Percentiles rank a stretch among this genome's conserved stretches.
phyloP scores from a whole-genome alignment of 2,888 invertebrate genomes.

The Nomada hirtipes region DNA sequence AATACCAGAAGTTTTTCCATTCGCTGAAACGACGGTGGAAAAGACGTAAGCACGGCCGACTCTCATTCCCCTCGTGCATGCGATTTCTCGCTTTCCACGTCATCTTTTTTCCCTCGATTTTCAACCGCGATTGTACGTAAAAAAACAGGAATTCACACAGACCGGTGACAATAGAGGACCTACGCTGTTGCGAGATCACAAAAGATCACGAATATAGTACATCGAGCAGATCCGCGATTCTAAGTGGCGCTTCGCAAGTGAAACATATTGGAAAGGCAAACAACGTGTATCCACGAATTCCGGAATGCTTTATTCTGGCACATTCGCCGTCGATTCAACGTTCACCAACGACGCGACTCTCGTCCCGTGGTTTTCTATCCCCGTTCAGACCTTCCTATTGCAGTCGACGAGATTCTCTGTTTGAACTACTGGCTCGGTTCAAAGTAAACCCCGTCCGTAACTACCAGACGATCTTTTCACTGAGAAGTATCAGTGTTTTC shows the following conservation, averaged over 20 bases:
- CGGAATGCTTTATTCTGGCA: slow-evolving; percentile 38
- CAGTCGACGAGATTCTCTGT: slow-evolving; percentile 32
- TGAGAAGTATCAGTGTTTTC: not conserved
- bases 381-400: slow-evolving; percentile 37
- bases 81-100: not conserved
- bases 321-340: slow-evolving; percentile 33
- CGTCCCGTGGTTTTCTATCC: slow-evolving; percentile 38
- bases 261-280: slow-evolving; percentile 52
- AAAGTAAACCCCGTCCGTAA: slow-evolving; percentile 1
- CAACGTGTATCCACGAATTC: slow-evolving; percentile 49
- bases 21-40: slow-evolving; percentile 60
- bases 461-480: not conserved
- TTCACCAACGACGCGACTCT: slow-evolving; percentile 15
- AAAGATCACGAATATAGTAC: slow-evolving; percentile 1
- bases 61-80: slow-evolving; percentile 22
- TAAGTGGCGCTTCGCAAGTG: slow-evolving; percentile 19
- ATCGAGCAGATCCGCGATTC: slow-evolving; percentile 5
- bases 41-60: slow-evolving; percentile 37
- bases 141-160: no score
- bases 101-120: not conserved
- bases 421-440: slow-evolving; percentile 8
- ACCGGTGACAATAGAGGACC: not conserved
- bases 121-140: not conserved
- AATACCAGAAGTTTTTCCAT: slow-evolving; percentile 77
- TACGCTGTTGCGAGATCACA: slow-evolving; percentile 7